Percentiles rank a stretch among this genome's conserved stretches.
Evolutionary conservation across 2,113 vertebrate genomes (phyloP).

Genomic region (Psophia crepitans): DNA sequence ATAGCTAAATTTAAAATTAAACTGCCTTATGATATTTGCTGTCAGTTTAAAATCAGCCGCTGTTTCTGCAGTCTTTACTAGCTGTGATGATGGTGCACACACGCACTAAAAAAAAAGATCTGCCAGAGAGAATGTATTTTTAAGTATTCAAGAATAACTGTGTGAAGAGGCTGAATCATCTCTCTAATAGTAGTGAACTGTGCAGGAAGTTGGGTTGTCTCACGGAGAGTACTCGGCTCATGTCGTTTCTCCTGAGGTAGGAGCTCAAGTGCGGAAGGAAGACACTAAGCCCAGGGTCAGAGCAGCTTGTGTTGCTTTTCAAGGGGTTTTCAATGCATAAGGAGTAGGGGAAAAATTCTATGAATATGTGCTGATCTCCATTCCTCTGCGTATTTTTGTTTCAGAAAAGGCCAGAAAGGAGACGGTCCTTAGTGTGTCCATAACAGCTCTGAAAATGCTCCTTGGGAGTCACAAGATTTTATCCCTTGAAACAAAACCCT

Average conservation of each 20-base stretch:
- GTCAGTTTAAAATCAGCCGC: not conserved
- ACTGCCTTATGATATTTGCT: not conserved
- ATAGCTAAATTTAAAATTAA: not conserved
- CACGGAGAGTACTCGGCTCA: not conserved
- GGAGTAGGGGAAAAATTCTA: not conserved
- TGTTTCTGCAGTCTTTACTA: not conserved
- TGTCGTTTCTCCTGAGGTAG: not conserved
- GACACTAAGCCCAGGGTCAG: not conserved
- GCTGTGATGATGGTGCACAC: not conserved
- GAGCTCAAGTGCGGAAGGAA: not conserved
- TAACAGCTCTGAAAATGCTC: not conserved
- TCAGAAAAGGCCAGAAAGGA: not conserved
- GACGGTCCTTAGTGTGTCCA: not conserved
- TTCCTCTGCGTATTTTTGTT: not conserved
- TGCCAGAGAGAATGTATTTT: not conserved
- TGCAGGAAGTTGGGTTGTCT: not conserved
- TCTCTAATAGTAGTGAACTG: not conserved
- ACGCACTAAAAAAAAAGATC: not conserved
- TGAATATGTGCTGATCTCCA: not conserved
- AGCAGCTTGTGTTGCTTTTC: not conserved
- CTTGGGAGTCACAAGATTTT: not conserved
- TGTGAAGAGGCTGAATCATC: constrained; percentile 29
- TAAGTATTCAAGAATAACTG: not conserved
- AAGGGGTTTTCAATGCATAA: not conserved
- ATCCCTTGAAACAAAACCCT: not conserved